Conservation (phyloP, 2,888 invertebrate species). For the Leptinotarsa haldemani region DNA sequence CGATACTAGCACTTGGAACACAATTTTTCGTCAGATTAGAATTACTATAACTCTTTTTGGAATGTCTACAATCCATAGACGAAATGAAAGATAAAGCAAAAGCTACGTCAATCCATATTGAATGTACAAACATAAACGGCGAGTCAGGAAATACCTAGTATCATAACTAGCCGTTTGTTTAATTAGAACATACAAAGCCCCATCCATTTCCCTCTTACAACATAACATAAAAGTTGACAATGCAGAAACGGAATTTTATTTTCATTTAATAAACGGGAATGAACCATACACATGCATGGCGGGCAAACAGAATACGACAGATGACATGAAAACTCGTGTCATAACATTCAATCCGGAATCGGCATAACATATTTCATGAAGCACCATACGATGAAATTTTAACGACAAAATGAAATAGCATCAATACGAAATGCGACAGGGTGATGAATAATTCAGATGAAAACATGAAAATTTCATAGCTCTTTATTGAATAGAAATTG, state of each 20-base stretch:
- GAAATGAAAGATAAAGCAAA: no score
- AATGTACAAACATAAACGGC: no score
- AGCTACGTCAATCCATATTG: no score
- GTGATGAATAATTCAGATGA: neutral
- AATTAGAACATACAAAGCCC: no score
- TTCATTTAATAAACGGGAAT: neutral
- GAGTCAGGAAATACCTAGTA: neutral
- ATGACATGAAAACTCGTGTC: neutral
- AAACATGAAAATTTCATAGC: slow-evolving; percentile 1
- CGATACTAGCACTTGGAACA: no score
- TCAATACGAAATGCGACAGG: neutral
- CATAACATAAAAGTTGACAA: neutral
- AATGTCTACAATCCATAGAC: no score
- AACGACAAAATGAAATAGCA: neutral
- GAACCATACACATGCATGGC: neutral
- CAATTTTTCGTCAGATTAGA: no score
- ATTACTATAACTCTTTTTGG: no score
- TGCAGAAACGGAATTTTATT: neutral
- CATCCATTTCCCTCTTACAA: no score
- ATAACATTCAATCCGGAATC: slow-evolving; percentile 3
- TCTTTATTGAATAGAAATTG: neutral
- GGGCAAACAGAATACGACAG: neutral
- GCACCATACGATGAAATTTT: neutral
- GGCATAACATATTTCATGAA: neutral
- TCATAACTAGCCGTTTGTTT: no score